A percentile compares a stretch with the other conserved stretches of the same genome.
Evolutionary conservation across 2,888 invertebrate species (phyloP).

Genomic region (Cinara cedri): DNA sequence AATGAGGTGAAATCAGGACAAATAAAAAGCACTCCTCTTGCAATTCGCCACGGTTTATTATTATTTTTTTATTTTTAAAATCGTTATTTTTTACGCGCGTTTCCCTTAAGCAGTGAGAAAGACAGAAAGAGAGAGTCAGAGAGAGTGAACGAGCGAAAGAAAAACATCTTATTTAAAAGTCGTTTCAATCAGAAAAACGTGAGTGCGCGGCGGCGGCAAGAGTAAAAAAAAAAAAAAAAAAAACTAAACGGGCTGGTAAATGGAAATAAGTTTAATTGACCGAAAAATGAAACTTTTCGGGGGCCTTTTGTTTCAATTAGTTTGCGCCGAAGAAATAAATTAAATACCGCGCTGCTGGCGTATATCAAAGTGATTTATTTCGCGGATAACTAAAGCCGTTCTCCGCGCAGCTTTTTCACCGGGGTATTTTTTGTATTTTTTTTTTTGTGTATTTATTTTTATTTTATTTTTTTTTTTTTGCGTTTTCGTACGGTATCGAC

Average conservation of each 20-base stretch:
- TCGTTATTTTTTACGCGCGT: slow-evolving; percentile 24
- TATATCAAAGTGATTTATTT: slow-evolving; percentile 57
- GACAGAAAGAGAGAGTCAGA: too few species aligned
- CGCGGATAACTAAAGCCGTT: slow-evolving; percentile 54
- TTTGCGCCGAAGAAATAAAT: slow-evolving; percentile 57
- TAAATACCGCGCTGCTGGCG: slow-evolving; percentile 50
- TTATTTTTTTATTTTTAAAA: not conserved
- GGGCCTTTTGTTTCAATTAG: slow-evolving; percentile 57
- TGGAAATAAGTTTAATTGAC: slow-evolving; percentile 57
- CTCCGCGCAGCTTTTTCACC: slow-evolving; percentile 31
- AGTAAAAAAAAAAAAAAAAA: slow-evolving; percentile 8
- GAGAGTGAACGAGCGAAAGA: not conserved
- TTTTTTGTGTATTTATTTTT: slow-evolving; percentile 31
- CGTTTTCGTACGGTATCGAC: slow-evolving; percentile 2
- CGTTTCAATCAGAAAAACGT: slow-evolving; percentile 57
- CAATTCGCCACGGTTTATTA: slow-evolving; percentile 1
- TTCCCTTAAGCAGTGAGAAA: not conserved
- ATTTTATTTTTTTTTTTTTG: not conserved
- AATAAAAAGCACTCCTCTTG: slow-evolving; percentile 46
- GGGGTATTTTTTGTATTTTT: too few species aligned
- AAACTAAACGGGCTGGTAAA: slow-evolving; percentile 56
- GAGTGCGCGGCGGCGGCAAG: slow-evolving; percentile 42
- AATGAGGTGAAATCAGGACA: slow-evolving; percentile 54
- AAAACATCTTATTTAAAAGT: slow-evolving; percentile 55
- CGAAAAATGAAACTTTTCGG: slow-evolving; percentile 57